These are phyloP conservation scores for Drosophila quasianomalipes DNA, from an alignment of 2,888 invertebrate genomes.

Conservation along the genomic window DNA sequence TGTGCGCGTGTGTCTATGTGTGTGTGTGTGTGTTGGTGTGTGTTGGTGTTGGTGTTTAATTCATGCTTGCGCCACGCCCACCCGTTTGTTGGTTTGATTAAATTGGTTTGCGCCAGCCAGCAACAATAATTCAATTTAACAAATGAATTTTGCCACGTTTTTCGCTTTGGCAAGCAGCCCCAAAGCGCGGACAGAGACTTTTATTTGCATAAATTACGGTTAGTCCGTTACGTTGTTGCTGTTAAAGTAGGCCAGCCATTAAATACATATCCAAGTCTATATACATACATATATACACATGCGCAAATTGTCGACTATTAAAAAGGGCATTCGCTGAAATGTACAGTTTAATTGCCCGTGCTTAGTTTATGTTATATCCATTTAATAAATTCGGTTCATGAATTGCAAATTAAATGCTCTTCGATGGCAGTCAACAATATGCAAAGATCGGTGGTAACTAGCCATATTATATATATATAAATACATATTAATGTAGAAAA, in stretches of 20 bases:
- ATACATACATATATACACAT: neutral
- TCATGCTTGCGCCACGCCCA: constrained; percentile 20
- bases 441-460: neutral
- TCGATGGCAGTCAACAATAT: neutral
- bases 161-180: neutral
- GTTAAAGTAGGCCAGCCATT: constrained; percentile 8
- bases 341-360: constrained; percentile 10
- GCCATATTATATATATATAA: neutral
- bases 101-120: constrained; percentile 20
- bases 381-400: constrained; percentile 1
- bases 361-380: constrained; percentile 3
- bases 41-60: constrained; percentile 3
- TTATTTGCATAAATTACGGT: constrained; percentile 26
- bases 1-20: neutral
- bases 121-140: constrained; percentile 48
- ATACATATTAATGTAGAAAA: neutral
- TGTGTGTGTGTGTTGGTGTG: neutral
- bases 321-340: constrained; percentile 14
- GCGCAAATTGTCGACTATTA: constrained; percentile 17
- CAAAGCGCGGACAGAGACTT: neutral
- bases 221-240: constrained; percentile 5
- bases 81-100: constrained; percentile 35
- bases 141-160: constrained; percentile 41
- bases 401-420: constrained; percentile 3
- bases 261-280: neutral